Conservation (phyloP, 2,888 invertebrate species). For the Lycaena phlaeas region DNA sequence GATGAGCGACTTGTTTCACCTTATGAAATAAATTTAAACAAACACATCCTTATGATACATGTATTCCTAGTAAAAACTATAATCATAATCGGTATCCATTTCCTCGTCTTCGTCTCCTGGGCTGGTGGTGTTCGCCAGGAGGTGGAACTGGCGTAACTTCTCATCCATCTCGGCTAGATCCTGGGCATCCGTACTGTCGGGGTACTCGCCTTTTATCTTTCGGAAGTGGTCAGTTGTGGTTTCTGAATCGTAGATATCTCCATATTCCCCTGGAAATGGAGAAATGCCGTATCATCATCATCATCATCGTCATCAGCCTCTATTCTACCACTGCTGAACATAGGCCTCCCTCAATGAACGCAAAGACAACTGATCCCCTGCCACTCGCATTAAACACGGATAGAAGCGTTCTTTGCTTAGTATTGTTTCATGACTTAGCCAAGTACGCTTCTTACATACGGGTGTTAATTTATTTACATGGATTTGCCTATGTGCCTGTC, state of each 20-base stretch:
- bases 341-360: no score
- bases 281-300: background rate
- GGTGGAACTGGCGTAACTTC: conserved; percentile 46
- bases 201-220: conserved; percentile 28
- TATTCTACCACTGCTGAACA: no score
- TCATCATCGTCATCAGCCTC: no score
- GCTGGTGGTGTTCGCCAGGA: conserved; percentile 40
- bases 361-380: no score
- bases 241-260: conserved; percentile 39
- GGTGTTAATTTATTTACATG: no score
- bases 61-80: conserved; percentile 45
- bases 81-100: conserved; percentile 47
- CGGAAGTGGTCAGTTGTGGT: conserved; percentile 46
- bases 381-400: no score
- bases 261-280: conserved; percentile 36
- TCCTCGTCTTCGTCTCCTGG: conserved; percentile 30
- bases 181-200: conserved; percentile 32
- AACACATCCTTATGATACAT: conserved; percentile 20
- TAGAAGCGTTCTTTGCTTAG: no score
- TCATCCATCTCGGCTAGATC: conserved; percentile 41
- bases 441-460: no score
- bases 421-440: no score
- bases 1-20: no score
- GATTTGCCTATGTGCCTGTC: no score
- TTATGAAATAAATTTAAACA: no score